These are phyloP conservation scores for Serinus canaria DNA, from an alignment of 2,113 vertebrate species.

Conservation along the genomic window DNA sequence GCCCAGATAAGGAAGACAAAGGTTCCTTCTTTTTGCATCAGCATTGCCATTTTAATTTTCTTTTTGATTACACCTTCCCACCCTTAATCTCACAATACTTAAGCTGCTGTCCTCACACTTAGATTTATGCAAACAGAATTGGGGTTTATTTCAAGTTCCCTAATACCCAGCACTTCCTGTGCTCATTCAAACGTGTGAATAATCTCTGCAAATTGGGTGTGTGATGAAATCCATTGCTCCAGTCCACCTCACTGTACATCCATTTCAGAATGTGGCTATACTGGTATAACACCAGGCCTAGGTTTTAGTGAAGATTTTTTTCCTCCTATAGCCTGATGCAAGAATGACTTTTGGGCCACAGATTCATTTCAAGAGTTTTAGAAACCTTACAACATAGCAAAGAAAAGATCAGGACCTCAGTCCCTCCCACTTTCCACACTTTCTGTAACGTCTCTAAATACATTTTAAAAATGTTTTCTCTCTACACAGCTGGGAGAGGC, in stretches of 20 bases:
- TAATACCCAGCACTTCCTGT: not conserved
- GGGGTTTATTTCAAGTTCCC: not conserved
- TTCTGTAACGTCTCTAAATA: not conserved
- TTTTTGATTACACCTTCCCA: not conserved
- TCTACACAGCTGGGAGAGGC: not conserved
- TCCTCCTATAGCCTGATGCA: not conserved
- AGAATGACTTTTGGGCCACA: not conserved
- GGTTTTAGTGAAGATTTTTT: not conserved
- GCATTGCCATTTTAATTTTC: not conserved
- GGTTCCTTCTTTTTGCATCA: not conserved
- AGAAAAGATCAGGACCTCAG: not conserved
- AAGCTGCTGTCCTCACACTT: not conserved
- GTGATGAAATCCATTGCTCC: not conserved
- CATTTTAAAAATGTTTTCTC: not conserved
- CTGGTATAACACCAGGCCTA: not conserved
- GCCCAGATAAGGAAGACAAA: not conserved
- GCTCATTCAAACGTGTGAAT: rapidly evolving
- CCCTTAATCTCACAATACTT: not conserved
- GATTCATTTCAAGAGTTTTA: not conserved
- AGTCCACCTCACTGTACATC: not conserved
- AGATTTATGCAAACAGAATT: not conserved
- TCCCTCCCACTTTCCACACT: not conserved
- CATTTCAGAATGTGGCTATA: not conserved
- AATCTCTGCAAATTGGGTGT: not conserved
- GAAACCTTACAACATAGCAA: not conserved